Evolutionary conservation across 2,113 vertebrate genomes (phyloP), one percentile per base, ranked within the genome.

Genomic region (Myotis davidii): DNA sequence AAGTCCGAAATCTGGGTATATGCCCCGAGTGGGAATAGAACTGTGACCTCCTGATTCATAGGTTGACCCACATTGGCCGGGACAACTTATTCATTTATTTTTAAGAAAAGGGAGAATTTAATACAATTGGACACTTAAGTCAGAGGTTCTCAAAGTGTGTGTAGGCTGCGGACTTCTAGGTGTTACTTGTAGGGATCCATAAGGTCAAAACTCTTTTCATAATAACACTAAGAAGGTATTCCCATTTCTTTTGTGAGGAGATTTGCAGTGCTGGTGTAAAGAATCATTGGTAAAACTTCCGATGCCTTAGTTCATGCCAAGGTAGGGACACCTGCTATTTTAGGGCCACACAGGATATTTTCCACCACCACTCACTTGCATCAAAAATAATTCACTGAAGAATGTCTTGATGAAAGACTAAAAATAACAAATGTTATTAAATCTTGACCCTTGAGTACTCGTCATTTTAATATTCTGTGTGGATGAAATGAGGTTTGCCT

Each of bases 361-460:
- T 67, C 82, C 21, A 59, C 50, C 37, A 87, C 32, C 6, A 9
- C 2, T 0, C 10, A 54, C 11, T 81, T 67, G 23, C 37, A 29
- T 64, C 48, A 78, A n/a, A 84, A 87, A 89, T 65, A 94, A 72
- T 65, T 65, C 64, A 82, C 90, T 78, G 67, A 78, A 90, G 39
- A 91, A 50, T 61, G 61, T 54, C 72, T 93, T 90, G 72, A 85
- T 18, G 32, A 94, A 94, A 59, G 61, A 64, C 61, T 74, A 52
- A 88, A 92, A 95, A 77, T 91, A 94, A 72, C 84, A n/a, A 91
- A 21, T 90, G 83, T 88, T 82, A 65, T 79, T 93, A 78, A 85
- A 77, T 88, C 59, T 79, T 95, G 77, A 73, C 90, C 85, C 77
- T 91, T 32, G 83, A 84, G 61, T 87, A 64, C 37, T 27, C 37